phyloP scores from a whole-genome alignment of 2,113 vertebrate genomes.

The Oncorhynchus gorbuscha region DNA sequence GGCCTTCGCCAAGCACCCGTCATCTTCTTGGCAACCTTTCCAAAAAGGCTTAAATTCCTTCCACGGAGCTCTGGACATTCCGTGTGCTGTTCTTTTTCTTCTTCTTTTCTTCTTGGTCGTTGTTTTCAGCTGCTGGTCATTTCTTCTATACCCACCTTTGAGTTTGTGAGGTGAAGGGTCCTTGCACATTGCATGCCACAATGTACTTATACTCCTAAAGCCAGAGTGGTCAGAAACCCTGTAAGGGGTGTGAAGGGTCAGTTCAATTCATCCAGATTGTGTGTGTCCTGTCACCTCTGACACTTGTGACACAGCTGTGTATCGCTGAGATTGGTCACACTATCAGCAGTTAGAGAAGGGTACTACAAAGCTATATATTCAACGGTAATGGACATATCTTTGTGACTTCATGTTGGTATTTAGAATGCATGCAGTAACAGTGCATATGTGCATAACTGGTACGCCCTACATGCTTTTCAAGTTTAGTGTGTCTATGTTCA shows the following conservation, averaged over 20 bases:
- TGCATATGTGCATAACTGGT: neutral
- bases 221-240: neutral
- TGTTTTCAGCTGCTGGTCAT: conserved; percentile 23
- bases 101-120: conserved; percentile 20
- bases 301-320: neutral
- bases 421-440: conserved; percentile 3
- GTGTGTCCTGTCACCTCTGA: neutral
- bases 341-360: neutral
- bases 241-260: neutral
- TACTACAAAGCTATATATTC: neutral
- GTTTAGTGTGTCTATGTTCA: conserved; percentile 22
- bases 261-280: neutral
- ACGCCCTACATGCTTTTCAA: neutral
- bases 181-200: neutral
- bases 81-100: conserved; percentile 7
- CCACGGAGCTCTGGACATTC: conserved; percentile 29
- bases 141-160: neutral
- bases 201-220: neutral
- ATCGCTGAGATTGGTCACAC: neutral
- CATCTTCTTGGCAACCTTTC: conserved; percentile 55
- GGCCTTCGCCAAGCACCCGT: conserved; percentile 50
- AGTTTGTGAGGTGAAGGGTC: neutral
- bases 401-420: conserved; percentile 15
- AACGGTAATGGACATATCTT: conserved; percentile 12
- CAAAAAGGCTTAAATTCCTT: conserved; percentile 46